Base-by-base conservation (phyloP, 2,888 invertebrate genomes). In the Choreutis nemorana region DNA sequence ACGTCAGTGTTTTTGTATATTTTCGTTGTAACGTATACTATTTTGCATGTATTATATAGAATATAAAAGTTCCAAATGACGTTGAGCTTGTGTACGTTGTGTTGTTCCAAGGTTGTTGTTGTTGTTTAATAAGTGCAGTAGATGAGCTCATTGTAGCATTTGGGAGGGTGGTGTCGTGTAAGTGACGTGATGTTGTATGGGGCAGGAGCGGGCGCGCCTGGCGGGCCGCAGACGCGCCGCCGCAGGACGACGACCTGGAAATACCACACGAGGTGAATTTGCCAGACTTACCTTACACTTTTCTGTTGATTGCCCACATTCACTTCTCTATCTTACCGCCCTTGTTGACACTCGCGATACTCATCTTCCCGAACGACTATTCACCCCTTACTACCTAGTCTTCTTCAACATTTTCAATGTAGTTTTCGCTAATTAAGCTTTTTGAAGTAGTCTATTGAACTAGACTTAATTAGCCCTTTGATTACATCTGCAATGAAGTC, bases 251-350 rank as follows among this genome's bases (percentile, higher is more conserved):
- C 53, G 68, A 67, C 45, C 43, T 67, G 70, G 73, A 75, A 44
- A 68, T 67, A 49, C 67, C 67, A 48, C 67, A 64, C 59, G 77
- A 79, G 79, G 79, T 79, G 79, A 79, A 73, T 77, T 77, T 75
- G 77, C 78, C 77, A 78, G 75, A 78, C 49, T 73, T 78, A 75
- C 75, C 73, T 70, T 64, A 65, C 67, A 67, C 64, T 57, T 57
- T 54, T 50, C 48, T 45, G 50, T 44, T 22, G 23, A 44, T 57
- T 51, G 49, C 56, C 55, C 63, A 68, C 71, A 55, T 57, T 63
- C 70, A 70, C 70, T 57, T 63, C 56, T 68, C 49, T 59, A n/a
- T n/a, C n/a, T 51, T 59, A 50, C 53, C 58, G 56, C 58, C 55
- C 56, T 54, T 55, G 67, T 68, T 71, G 70, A 66, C 71, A 71